A percentile compares a stretch with the other conserved stretches of the same genome.
Conservation (phyloP, 1,140 invertebrate genomes). For the Pinna nobilis region DNA sequence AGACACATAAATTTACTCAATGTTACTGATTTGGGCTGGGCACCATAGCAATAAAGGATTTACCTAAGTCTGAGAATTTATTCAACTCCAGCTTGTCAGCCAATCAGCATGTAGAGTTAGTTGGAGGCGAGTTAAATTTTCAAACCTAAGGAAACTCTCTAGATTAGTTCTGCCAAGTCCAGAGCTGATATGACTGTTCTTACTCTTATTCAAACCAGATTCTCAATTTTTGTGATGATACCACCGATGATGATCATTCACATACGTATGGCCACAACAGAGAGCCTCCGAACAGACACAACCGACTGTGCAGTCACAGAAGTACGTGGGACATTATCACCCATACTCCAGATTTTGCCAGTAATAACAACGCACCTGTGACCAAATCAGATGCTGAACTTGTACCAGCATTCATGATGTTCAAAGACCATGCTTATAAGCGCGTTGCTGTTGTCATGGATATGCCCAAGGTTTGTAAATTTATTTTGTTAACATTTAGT, state of each 20-base stretch:
- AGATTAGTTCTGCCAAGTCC: neutral
- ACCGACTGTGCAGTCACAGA: conserved; percentile 80
- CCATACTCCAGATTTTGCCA: conserved; percentile 27
- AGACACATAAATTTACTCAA: too few species aligned
- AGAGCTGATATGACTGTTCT: neutral
- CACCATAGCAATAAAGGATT: too few species aligned
- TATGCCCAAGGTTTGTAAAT: neutral
- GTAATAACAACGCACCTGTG: conserved; percentile 15
- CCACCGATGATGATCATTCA: conserved; percentile 32
- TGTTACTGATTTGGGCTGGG: too few species aligned
- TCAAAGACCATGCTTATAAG: conserved; percentile 17
- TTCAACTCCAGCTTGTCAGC: too few species aligned
- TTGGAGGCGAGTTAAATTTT: too few species aligned
- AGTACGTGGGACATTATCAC: conserved; percentile 81
- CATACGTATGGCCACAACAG: conserved; percentile 76
- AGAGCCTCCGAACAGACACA: conserved; percentile 82
- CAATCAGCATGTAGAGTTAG: too few species aligned
- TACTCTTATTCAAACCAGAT: conserved; percentile 67
- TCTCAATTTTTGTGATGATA: conserved; percentile 79
- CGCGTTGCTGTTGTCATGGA: conserved; percentile 13
- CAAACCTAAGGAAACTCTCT: too few species aligned
- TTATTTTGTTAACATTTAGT: too few species aligned
- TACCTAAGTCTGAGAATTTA: too few species aligned
- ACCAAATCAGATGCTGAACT: conserved; percentile 15
- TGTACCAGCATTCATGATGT: conserved; percentile 22